These are phyloP conservation scores for Calcarius ornatus DNA, from an alignment of 2,113 vertebrate species.

Conservation along the genomic window DNA sequence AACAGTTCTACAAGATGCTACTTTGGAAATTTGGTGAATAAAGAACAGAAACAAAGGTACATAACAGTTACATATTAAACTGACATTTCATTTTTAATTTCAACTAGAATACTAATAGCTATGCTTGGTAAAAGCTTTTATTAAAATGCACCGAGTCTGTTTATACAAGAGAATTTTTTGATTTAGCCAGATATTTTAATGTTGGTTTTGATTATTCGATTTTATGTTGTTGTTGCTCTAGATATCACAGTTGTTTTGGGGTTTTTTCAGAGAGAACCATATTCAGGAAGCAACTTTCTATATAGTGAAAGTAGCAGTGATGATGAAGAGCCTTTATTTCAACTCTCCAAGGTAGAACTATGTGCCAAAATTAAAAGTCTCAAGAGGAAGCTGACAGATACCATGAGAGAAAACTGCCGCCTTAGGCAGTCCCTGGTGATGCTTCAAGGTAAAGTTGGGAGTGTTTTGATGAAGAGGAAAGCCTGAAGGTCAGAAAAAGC, in stretches of 20 bases:
- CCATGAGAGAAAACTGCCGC: slow-evolving; percentile 71
- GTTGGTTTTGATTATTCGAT: not conserved
- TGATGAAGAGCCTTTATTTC: slow-evolving; percentile 73
- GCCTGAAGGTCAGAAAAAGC: not conserved
- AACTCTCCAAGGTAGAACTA: slow-evolving; percentile 74
- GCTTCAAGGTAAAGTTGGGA: slow-evolving; percentile 72
- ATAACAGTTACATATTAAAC: not conserved
- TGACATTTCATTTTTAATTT: not conserved
- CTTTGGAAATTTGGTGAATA: not conserved
- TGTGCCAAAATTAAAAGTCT: slow-evolving; percentile 74
- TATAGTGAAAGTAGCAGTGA: slow-evolving; percentile 74
- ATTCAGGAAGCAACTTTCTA: slow-evolving; percentile 65
- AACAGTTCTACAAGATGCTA: not conserved
- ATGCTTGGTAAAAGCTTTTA: not conserved
- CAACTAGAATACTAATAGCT: not conserved
- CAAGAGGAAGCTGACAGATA: slow-evolving; percentile 71
- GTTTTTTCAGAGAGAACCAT: slow-evolving; percentile 67
- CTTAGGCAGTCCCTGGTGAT: slow-evolving; percentile 75
- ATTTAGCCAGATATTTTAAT: not conserved
- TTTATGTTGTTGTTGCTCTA: not conserved
- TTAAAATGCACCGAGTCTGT: not conserved
- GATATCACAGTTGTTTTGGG: not conserved
- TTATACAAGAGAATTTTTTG: not conserved
- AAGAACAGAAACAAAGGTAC: not conserved
- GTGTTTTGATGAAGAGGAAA: not conserved